Base-by-base conservation (phyloP, 2,888 invertebrate genomes). In the Malthinus seriepunctatus region DNA sequence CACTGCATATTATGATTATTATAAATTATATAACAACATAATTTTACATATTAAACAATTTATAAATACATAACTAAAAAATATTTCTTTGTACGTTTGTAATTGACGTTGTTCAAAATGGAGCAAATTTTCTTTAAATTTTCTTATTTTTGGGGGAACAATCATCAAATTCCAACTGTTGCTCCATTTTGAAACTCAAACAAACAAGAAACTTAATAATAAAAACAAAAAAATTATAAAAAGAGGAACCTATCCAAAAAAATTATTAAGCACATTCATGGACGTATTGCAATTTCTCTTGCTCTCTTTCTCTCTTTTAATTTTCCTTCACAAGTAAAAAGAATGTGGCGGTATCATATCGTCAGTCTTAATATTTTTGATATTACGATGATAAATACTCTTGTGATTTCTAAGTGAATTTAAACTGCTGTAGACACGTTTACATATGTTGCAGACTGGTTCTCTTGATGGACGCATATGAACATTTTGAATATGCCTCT, bases 351-450 rank as follows among this genome's bases (percentile, higher is more conserved):
- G 67, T 58, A 69, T 68, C 62, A 76, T 70, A 62, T 81, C 80
- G 67, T 80, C 80, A 75, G 84, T 82, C 79, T 83, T 84, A 78
- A 87, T 86, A 81, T 89, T 90, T 84, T 90, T 90, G 69, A 84
- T 83, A 78, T 85, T 87, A 82, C 93, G 88, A 82, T 93, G 93
- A 82, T 93, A 93, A 85, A 93, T 92, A 81, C 92, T 92, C 87
- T 92, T 92, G 86, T 93, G 93, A 84, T 93, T 93, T 80, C 93
- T 86, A 76, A 93, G 86, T 79, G 91, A 92, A 85, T 93, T 93
- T 76, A 93, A 85, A 78, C 92, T 93, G 85, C 92, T 91, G 85
- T 93, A 93, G 72, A 92, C 92, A 78, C 93, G 89, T 81, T 92
- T 91, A 85, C 93, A 93, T 79, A 93, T 91, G 84, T 91, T 92